Evolutionary conservation across 2,113 vertebrate species (phyloP).

Genomic region (Epinephelus moara): DNA sequence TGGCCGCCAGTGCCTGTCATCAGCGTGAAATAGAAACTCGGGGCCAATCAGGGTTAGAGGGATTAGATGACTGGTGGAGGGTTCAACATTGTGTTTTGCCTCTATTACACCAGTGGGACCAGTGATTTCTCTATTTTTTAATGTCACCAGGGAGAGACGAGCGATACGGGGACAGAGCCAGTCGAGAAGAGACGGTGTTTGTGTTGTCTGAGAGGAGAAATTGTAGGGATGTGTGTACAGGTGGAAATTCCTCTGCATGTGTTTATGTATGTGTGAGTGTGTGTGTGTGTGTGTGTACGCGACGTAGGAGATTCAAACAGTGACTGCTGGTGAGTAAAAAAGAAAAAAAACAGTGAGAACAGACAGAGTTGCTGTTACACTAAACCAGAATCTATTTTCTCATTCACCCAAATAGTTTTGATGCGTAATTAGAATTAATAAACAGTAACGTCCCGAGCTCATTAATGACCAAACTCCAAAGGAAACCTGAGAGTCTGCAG

Average conservation of each 20-base stretch:
- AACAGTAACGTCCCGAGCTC: background rate
- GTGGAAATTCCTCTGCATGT: background rate
- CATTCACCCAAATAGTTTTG: background rate
- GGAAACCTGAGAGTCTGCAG: slow-evolving; percentile 3
- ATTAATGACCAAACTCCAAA: background rate
- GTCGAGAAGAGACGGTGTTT: background rate
- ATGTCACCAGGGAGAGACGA: slow-evolving; percentile 13
- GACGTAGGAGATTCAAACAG: no score
- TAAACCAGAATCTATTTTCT: background rate
- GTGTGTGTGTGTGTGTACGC: no score
- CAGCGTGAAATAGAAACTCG: slow-evolving; percentile 46
- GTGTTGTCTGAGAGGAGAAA: slow-evolving; percentile 1
- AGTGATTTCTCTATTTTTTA: slow-evolving; percentile 6
- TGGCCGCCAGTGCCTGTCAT: slow-evolving; percentile 63
- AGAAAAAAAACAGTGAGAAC: slow-evolving; percentile 2
- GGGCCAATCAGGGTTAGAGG: slow-evolving; percentile 41
- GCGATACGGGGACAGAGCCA: background rate
- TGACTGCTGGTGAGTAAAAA: background rate
- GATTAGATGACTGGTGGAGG: slow-evolving; percentile 59
- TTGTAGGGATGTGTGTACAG: slow-evolving; percentile 13
- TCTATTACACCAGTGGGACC: slow-evolving; percentile 1
- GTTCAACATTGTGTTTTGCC: slow-evolving; percentile 21
- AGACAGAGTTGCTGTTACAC: background rate
- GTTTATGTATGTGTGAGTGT: background rate
- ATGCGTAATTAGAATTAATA: background rate